Percentiles rank a stretch among this genome's conserved stretches.
Conservation (phyloP, 2,113 vertebrate species). For the Lampris incognitus region DNA sequence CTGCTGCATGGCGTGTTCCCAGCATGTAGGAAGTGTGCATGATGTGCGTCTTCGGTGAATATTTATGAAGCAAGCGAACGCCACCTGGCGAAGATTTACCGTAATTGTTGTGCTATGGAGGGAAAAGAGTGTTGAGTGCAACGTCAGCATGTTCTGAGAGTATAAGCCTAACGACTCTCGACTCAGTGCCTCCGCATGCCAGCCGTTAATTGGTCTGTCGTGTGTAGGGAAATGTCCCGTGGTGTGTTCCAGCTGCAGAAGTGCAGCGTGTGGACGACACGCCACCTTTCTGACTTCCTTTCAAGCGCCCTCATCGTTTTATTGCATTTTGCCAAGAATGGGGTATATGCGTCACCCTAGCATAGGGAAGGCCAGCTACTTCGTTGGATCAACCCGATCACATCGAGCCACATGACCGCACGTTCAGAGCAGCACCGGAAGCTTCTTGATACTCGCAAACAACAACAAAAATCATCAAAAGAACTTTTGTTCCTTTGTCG, state of each 20-base stretch:
- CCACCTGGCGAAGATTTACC: constrained; percentile 54
- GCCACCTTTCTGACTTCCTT: constrained; percentile 16
- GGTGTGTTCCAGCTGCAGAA: constrained; percentile 39
- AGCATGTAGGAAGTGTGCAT: constrained; percentile 59
- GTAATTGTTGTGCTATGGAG: constrained; percentile 56
- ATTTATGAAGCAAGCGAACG: constrained; percentile 63
- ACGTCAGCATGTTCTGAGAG: constrained; percentile 73
- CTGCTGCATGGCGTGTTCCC: constrained; percentile 79
- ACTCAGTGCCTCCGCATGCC: constrained; percentile 83
- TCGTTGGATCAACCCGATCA: constrained; percentile 1
- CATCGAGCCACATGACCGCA: constrained; percentile 29
- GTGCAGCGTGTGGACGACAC: constrained; percentile 15
- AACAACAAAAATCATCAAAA: too few relatives aligned
- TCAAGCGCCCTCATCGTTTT: constrained; percentile 9
- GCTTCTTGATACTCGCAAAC: constrained; percentile 2
- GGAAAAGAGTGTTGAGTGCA: constrained; percentile 53
- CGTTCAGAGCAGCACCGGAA: constrained; percentile 50
- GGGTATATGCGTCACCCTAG: neutral
- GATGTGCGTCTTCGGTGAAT: constrained; percentile 62
- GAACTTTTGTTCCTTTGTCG: constrained; percentile 1
- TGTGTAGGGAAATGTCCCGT: constrained; percentile 59
- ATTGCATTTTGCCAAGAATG: constrained; percentile 12
- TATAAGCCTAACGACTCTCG: constrained; percentile 60
- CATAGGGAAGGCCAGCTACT: neutral
- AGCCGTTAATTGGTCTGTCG: constrained; percentile 52